Percentiles rank a stretch among this genome's conserved stretches.
Evolutionary conservation across 1,140 invertebrate species (phyloP).

Genomic region (Pogonus chalceus): DNA sequence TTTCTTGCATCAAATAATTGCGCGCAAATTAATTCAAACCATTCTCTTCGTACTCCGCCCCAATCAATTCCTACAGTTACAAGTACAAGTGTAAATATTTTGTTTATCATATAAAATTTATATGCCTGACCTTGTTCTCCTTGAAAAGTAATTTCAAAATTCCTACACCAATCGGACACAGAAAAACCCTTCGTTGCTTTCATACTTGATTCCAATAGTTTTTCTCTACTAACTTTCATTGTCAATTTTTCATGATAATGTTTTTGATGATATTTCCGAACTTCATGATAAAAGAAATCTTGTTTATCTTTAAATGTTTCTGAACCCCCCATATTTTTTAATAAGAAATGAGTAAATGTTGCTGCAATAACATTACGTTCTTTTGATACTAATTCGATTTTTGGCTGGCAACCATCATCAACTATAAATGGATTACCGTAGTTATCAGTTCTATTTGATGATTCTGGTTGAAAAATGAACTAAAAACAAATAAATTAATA

Average conservation of each 20-base stretch:
- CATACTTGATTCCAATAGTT: constrained; percentile 71
- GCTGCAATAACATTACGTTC: constrained; percentile 86
- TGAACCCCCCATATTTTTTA: constrained; percentile 92
- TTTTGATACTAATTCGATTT: constrained; percentile 67
- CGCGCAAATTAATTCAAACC: constrained; percentile 84
- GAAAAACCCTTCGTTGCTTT: constrained; percentile 71
- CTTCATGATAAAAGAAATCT: constrained; percentile 89
- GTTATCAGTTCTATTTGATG: constrained; percentile 32
- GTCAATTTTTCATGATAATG: constrained; percentile 75
- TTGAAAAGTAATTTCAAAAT: constrained; percentile 85
- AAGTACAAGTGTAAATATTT: not conserved
- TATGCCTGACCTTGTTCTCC: constrained; percentile 69
- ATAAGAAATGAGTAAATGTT: constrained; percentile 81
- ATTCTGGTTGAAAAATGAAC: constrained; percentile 52
- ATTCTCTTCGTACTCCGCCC: constrained; percentile 85
- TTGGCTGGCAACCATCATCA: constrained; percentile 84
- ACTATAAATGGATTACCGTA: constrained; percentile 57
- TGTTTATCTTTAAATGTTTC: constrained; percentile 94
- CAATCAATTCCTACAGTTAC: constrained; percentile 68
- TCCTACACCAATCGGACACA: constrained; percentile 80
- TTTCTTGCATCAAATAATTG: constrained; percentile 76
- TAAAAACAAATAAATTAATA: constrained; percentile 25
- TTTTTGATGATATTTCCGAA: constrained; percentile 74
- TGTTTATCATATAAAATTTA: not conserved
- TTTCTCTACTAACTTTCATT: constrained; percentile 70